Conservation (phyloP, 2,888 invertebrate genomes). For the Dermolepida albohirtum region DNA sequence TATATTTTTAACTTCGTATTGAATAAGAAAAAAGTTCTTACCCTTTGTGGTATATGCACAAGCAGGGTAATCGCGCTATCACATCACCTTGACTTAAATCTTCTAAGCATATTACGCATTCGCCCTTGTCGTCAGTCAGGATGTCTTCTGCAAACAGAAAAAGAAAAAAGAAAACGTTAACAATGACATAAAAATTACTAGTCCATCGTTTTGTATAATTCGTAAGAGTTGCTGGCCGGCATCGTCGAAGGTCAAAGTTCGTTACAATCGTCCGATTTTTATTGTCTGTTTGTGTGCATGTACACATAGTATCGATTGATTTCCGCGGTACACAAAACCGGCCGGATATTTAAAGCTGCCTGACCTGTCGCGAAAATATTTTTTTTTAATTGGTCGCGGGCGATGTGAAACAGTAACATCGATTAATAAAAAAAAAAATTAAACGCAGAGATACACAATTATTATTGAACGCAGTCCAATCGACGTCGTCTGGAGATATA, state of each 20-base stretch:
- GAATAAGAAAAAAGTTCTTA: constrained; percentile 64
- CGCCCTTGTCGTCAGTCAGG: constrained; percentile 95
- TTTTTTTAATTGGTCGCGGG: no score
- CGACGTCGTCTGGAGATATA: no score
- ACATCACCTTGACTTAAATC: constrained; percentile 95
- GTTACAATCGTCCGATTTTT: not conserved
- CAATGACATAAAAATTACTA: not conserved
- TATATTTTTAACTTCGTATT: constrained; percentile 23
- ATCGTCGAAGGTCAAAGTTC: not conserved
- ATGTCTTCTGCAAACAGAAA: constrained; percentile 87
- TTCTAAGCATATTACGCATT: constrained; percentile 99
- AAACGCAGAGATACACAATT: no score
- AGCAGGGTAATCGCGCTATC: constrained; percentile 98
- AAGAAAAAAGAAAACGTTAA: constrained; percentile 35
- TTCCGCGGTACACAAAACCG: no score
- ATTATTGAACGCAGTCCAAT: no score
- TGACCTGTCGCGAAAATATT: no score
- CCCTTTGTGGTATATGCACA: constrained; percentile 99
- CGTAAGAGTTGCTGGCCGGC: not conserved
- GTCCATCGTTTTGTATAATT: not conserved
- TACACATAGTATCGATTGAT: not conserved
- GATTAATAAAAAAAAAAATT: no score
- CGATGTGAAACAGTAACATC: no score
- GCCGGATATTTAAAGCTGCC: no score
- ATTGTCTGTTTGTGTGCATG: not conserved